These are phyloP conservation scores for Bombus pascuorum DNA, from an alignment of 1,140 invertebrate species.

Conservation along the genomic window DNA sequence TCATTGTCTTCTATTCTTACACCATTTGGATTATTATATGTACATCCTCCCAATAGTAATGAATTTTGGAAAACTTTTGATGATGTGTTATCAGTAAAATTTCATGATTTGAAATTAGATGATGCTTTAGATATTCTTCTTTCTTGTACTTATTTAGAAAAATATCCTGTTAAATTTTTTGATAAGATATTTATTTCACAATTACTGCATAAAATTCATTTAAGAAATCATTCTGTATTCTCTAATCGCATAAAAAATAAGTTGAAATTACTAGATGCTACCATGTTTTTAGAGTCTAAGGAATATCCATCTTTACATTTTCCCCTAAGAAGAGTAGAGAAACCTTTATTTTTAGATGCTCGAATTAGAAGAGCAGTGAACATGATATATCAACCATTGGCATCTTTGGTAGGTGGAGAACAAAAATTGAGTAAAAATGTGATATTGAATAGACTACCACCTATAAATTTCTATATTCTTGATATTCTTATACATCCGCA, in stretches of 20 bases:
- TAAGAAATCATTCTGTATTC: slow-evolving; percentile 69
- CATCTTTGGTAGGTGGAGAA: slow-evolving; percentile 77
- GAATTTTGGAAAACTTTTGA: slow-evolving; percentile 86
- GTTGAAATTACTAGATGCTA: slow-evolving; percentile 85
- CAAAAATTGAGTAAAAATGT: slow-evolving; percentile 82
- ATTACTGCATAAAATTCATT: slow-evolving; percentile 85
- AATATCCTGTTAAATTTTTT: slow-evolving; percentile 86
- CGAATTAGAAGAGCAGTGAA: slow-evolving; percentile 83
- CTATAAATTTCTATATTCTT: slow-evolving; percentile 85
- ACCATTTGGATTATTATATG: slow-evolving; percentile 86
- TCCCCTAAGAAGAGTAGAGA: slow-evolving; percentile 81
- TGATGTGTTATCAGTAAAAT: slow-evolving; percentile 83
- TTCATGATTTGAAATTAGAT: slow-evolving; percentile 84
- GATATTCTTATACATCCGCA: slow-evolving; percentile 85
- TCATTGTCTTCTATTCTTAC: slow-evolving; percentile 85
- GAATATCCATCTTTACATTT: slow-evolving; percentile 85
- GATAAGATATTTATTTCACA: slow-evolving; percentile 85
- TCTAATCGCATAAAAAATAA: slow-evolving; percentile 79
- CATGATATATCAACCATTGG: slow-evolving; percentile 80
- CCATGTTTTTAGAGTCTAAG: slow-evolving; percentile 86
- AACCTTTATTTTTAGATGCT: slow-evolving; percentile 76
- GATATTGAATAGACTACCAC: slow-evolving; percentile 83
- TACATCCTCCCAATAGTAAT: slow-evolving; percentile 81
- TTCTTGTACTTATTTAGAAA: slow-evolving; percentile 86
- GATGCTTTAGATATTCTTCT: slow-evolving; percentile 86